Conservation (phyloP, 2,888 invertebrate genomes). For the Cancer borealis region DNA sequence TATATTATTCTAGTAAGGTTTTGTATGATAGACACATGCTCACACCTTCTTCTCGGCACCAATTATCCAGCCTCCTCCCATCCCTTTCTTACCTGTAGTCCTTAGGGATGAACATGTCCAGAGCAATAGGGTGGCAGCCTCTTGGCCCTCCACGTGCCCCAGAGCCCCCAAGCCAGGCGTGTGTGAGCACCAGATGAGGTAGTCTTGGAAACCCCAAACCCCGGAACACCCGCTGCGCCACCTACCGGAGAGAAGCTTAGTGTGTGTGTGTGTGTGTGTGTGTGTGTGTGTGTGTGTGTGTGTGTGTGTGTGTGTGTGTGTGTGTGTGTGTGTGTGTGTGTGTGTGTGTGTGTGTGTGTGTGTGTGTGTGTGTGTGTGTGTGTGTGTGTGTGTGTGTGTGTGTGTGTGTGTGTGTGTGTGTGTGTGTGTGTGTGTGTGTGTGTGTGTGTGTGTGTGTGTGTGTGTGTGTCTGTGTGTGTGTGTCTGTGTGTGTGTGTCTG, state of each 20-base stretch:
- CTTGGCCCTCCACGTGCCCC: slow-evolving; percentile 77
- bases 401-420: too few species aligned
- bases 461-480: background rate
- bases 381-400: too few species aligned
- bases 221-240: slow-evolving; percentile 79
- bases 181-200: slow-evolving; percentile 76
- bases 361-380: too few species aligned
- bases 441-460: background rate
- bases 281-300: background rate
- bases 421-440: too few species aligned
- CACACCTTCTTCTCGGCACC: background rate
- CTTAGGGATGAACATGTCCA: slow-evolving; percentile 75
- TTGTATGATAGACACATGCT: background rate
- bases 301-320: background rate
- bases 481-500: too few species aligned
- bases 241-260: slow-evolving; percentile 44
- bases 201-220: slow-evolving; percentile 78
- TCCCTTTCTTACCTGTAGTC: slow-evolving; percentile 64
- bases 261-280: background rate
- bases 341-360: background rate
- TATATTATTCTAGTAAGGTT: too few species aligned
- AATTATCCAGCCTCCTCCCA: background rate
- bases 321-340: background rate
- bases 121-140: slow-evolving; percentile 80
- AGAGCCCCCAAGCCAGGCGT: slow-evolving; percentile 75